Evolutionary conservation across 1,140 invertebrate species (phyloP), one percentile per base, ranked within the genome.

Genomic region (Drosophila persimilis): DNA sequence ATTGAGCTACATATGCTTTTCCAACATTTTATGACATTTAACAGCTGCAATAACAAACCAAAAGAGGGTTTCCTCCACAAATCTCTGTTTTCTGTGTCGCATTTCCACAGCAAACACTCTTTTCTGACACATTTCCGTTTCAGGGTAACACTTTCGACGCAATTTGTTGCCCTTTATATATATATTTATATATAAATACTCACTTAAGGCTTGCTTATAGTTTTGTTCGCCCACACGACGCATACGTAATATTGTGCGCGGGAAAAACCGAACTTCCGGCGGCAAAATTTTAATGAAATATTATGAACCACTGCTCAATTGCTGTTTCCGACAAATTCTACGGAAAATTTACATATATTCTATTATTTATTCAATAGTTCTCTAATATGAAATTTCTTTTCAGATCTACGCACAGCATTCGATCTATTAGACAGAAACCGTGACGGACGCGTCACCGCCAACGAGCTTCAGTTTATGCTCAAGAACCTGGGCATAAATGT

Each of bases 391-490:
- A 17, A 26, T 55, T n/a, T 66, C 24, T 54, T 93, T 93, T 0
- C 91, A 95, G 95, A 95, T 90, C 91, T 96, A 62, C 93, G 94
- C 73, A 95, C 94, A 77, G 95, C 95, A 44, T 96, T 96, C 90
- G 94, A 93, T 29, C 92, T 96, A 57, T 90, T 96, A 90, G 95
- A 96, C 85, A 93, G 94, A 65, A 95, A 96, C 91, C 93, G 94
- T 81, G 95, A 96, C 92, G 95, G 95, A 8, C 93, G 94, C 80
- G 93, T 96, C 43, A 95, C 94, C 31, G 93, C 94, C 6, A 93
- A 93, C 31, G 95, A 96, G 89, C 91, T 96, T 73, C 95, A 95
- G 90, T 93, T 93, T 84, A 96, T 96, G 95, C 92, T 96, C 45
- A 93, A 93, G 60, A 95, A 95, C 89, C 92, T 96, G 61, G 95